Conservation (phyloP, 2,888 invertebrate genomes). For the Palloptera scutellata region DNA sequence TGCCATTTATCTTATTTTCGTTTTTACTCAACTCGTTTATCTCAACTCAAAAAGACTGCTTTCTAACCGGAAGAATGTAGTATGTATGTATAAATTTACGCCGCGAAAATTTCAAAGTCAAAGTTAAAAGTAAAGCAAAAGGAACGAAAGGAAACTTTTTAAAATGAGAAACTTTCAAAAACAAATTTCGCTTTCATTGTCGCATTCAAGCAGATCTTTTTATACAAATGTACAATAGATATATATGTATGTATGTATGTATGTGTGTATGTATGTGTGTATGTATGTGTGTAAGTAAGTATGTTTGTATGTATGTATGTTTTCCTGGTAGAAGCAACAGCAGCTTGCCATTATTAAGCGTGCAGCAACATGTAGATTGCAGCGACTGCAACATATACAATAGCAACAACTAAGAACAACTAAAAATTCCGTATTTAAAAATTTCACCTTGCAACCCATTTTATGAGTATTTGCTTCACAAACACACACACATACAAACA, state of each 20-base stretch:
- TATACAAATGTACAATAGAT: background rate
- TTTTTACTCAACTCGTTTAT: too few relatives aligned
- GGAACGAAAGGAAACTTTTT: too few relatives aligned
- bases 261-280: background rate
- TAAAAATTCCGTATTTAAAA: background rate
- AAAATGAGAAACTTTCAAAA: too few relatives aligned
- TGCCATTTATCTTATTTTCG: too few relatives aligned
- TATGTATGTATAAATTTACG: too few relatives aligned
- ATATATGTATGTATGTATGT: background rate
- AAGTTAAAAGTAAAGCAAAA: too few relatives aligned
- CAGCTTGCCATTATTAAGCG: too few relatives aligned
- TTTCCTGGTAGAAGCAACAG: slow-evolving; percentile 4
- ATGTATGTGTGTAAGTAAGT: background rate
- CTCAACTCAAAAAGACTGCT: background rate
- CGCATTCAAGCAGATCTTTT: background rate
- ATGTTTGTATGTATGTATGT: slow-evolving; percentile 12
- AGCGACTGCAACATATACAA: background rate
- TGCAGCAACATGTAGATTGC: slow-evolving; percentile 6
- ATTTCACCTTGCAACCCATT: slow-evolving; percentile 3
- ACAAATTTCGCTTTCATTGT: background rate
- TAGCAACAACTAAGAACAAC: slow-evolving; percentile 1
- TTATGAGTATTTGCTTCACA: background rate
- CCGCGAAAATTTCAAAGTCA: too few relatives aligned
- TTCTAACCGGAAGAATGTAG: background rate
- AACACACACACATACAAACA: background rate